Conservation (phyloP, 64 coral and sea anemone genomes). For the Dendrophyllia cribrosa region DNA sequence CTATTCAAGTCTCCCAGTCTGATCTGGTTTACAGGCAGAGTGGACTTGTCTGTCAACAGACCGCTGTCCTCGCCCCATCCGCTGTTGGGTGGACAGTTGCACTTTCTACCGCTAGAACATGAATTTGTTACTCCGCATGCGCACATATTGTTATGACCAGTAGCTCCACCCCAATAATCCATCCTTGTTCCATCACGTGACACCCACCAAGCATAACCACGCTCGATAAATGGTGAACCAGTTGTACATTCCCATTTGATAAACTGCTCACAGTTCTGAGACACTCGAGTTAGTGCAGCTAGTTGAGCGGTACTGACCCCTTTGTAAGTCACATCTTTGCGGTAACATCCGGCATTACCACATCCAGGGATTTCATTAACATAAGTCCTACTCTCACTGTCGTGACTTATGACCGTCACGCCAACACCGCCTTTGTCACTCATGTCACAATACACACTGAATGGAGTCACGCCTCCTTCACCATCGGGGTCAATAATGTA, state of each 20-base stretch:
- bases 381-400: slow-evolving; percentile 25
- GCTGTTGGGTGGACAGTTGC: background rate
- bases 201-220: background rate
- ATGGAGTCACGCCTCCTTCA: slow-evolving; percentile 1
- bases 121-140: background rate
- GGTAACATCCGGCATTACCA: background rate
- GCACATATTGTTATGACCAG: background rate
- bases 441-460: slow-evolving; percentile 62
- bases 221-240: background rate
- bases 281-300: background rate
- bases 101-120: background rate
- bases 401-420: slow-evolving; percentile 48
- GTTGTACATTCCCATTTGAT: background rate
- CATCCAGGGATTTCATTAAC: background rate
- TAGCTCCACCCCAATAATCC: background rate
- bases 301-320: background rate
- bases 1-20: background rate
- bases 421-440: slow-evolving; percentile 31
- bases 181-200: background rate
- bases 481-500: slow-evolving; percentile 58
- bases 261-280: slow-evolving; percentile 48
- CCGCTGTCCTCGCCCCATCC: slow-evolving; percentile 33
- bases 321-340: slow-evolving; percentile 18
- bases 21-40: slow-evolving; percentile 12
- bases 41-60: slow-evolving; percentile 8